phyloP scores from a whole-genome alignment of 2,113 vertebrate species.

The Microcebus jonahi region DNA sequence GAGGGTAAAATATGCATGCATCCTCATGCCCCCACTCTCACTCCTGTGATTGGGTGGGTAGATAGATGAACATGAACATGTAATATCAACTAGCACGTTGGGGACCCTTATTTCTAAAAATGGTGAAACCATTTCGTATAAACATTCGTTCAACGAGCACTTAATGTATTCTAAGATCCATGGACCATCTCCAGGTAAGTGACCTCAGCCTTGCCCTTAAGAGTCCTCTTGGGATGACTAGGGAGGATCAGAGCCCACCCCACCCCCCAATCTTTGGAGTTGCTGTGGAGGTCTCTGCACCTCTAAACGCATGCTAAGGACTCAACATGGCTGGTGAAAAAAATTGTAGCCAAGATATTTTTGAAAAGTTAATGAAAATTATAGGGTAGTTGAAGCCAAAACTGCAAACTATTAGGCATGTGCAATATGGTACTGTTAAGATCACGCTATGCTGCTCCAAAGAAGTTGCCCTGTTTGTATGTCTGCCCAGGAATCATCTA shows the following conservation, averaged over 20 bases:
- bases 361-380: conserved; percentile 3
- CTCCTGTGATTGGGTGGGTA: too few species aligned
- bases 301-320: not conserved
- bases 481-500: not conserved
- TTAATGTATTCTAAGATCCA: not conserved
- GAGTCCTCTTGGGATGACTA: not conserved
- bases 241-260: too few species aligned
- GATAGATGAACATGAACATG: too few species aligned
- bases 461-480: not conserved
- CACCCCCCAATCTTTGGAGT: not conserved
- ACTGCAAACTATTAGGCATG: not conserved
- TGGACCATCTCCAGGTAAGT: not conserved
- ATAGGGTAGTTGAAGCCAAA: not conserved
- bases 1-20: too few species aligned
- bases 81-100: not conserved
- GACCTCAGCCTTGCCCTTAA: not conserved
- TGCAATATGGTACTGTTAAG: not conserved
- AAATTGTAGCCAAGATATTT: not conserved
- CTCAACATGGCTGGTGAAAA: not conserved
- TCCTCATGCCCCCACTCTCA: fast-evolving
- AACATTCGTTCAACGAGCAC: not conserved
- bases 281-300: not conserved
- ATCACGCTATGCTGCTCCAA: not conserved
- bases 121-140: not conserved
- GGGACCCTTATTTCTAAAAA: not conserved